These are phyloP conservation scores for Ophioninae sp. DNA, from an alignment of 2,888 invertebrate species.

Conservation along the genomic window DNA sequence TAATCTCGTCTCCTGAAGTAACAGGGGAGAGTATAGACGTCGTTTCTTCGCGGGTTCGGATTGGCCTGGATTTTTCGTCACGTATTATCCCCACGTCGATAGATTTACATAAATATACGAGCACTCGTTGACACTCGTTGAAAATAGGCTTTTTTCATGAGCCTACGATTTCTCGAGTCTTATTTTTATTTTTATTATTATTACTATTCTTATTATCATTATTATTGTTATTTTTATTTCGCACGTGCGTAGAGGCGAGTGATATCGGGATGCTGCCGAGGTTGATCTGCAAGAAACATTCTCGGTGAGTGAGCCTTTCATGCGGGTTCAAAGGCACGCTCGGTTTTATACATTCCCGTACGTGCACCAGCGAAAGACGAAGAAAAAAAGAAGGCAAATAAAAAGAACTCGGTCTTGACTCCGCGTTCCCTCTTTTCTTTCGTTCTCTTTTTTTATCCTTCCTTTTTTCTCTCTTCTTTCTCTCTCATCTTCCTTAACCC, in stretches of 20 bases:
- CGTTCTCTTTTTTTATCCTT: not conserved
- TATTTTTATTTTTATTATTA: no score
- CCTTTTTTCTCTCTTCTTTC: not conserved
- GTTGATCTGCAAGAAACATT: slow-evolving; percentile 6
- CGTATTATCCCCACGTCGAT: slow-evolving; percentile 7
- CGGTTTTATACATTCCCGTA: not conserved
- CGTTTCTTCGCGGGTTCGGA: slow-evolving; percentile 15
- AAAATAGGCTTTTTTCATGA: slow-evolving; percentile 66
- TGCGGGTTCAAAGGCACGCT: slow-evolving; percentile 3
- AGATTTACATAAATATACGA: slow-evolving; percentile 9
- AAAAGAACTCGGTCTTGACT: slow-evolving; percentile 23
- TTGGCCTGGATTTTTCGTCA: slow-evolving; percentile 54
- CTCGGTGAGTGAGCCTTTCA: not conserved
- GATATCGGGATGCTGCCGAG: not conserved
- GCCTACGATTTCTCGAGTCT: not conserved
- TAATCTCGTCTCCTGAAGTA: slow-evolving; percentile 29
- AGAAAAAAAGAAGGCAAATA: not conserved
- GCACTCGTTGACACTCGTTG: slow-evolving; percentile 50
- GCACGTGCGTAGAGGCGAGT: not conserved
- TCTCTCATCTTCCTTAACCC: not conserved
- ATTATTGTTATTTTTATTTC: no score
- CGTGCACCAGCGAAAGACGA: no score
- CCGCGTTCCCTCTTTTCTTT: not conserved
- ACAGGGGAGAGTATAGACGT: slow-evolving; percentile 9
- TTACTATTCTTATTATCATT: no score